These are phyloP conservation scores for Pegoplata infirma DNA, from an alignment of 2,888 invertebrate species.

Conservation along the genomic window DNA sequence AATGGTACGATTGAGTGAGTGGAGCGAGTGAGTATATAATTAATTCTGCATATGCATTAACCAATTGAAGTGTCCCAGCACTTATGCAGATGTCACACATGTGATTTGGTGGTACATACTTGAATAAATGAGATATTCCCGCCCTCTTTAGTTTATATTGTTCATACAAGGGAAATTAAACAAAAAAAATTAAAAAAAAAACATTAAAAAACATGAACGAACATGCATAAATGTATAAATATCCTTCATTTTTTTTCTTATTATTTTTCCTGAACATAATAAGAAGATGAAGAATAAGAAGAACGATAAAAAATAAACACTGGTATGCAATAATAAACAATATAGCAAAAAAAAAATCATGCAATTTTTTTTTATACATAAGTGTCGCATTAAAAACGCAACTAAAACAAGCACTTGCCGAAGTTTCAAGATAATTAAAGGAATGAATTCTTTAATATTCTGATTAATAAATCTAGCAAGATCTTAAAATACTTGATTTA, in stretches of 20 bases:
- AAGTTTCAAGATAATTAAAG: not conserved
- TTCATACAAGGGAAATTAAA: no score
- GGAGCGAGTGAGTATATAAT: constrained; percentile 57
- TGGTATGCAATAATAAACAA: not conserved
- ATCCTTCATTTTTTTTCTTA: constrained; percentile 46
- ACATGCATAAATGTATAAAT: constrained; percentile 39
- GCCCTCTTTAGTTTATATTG: no score
- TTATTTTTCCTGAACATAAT: constrained; percentile 51
- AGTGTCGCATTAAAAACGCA: constrained; percentile 34
- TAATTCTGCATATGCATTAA: constrained; percentile 60
- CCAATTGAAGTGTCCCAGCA: constrained; percentile 60
- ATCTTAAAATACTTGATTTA: no score
- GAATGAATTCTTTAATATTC: no score
- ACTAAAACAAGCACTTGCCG: constrained; percentile 29
- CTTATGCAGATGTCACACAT: constrained; percentile 63
- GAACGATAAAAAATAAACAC: not conserved
- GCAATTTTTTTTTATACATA: constrained; percentile 27
- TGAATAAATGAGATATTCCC: constrained; percentile 66
- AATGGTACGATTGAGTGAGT: constrained; percentile 34
- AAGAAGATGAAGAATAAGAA: constrained; percentile 36
- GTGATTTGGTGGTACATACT: constrained; percentile 67
- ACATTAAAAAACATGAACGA: no score
- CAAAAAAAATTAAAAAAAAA: no score
- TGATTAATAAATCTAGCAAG: no score
- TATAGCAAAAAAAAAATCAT: constrained; percentile 3